Conservation (phyloP, 2,797 vertebrate genomes). For the Rhabdophis nuchalis region DNA sequence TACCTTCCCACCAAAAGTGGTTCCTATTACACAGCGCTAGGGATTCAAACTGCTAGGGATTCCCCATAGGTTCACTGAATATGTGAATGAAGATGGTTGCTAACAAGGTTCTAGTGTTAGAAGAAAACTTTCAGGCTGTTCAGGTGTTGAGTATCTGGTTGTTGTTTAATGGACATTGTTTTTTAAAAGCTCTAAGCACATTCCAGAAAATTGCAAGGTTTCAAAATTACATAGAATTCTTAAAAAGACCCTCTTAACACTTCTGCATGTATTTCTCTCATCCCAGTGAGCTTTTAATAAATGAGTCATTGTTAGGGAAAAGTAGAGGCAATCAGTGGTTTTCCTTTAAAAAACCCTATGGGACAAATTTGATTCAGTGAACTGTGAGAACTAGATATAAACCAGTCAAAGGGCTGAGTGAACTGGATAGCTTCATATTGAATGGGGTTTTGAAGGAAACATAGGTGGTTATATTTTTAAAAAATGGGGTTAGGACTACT, state of each 20-base stretch:
- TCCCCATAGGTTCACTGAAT: not conserved
- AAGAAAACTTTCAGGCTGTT: not conserved
- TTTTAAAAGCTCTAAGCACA: not conserved
- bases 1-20: too few relatives aligned
- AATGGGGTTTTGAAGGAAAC: not conserved
- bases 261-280: not conserved
- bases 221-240: not conserved
- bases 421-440: not conserved
- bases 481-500: not conserved
- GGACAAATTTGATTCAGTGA: constrained; percentile 11
- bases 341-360: constrained; percentile 6
- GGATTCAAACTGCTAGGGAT: not conserved
- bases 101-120: not conserved
- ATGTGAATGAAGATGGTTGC: not conserved
- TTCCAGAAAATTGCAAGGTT: not conserved
- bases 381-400: not conserved
- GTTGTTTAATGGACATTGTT: not conserved
- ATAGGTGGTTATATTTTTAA: not conserved
- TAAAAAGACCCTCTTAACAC: not conserved
- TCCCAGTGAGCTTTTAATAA: constrained; percentile 6
- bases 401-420: not conserved
- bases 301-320: constrained; percentile 20
- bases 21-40: too few relatives aligned
- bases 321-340: constrained; percentile 22
- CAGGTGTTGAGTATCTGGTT: not conserved